Evolutionary conservation across 2,797 vertebrate species (phyloP), one percentile per base, ranked within the genome.

Genomic region (Rallus crepitans): DNA sequence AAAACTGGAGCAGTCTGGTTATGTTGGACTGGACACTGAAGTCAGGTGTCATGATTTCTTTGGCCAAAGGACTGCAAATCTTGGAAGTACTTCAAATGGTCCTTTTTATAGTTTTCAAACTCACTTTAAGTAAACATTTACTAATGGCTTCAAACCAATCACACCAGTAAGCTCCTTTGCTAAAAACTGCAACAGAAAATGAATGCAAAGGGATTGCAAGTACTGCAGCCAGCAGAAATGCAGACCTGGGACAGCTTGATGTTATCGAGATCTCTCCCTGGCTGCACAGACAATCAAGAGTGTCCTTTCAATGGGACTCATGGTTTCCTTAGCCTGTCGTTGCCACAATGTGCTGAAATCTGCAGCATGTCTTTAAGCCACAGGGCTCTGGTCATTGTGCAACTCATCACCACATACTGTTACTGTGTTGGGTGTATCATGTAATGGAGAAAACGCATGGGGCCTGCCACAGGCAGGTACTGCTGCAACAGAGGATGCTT

Each of bases 31-130:
- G n/a, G 63, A 70, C 64, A 72, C 0, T 0, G 30, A 47, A 65
- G 47, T 71, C 56, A 82, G 56, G 48, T 72, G 63, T 79, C 71
- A 53, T 23, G 23, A 89, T 84, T 93, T 93, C 78, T 90, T 94
- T 75, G 73, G 73, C 47, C 60, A 87, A 80, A 92, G 37, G 6
- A 87, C 73, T 64, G 61, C n/a, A 88, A 89, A 76, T 48, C 68
- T 82, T 95, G 80, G 92, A 87, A 93, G 64, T 33, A 53, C 57
- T 94, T 95, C 70, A 92, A 60, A 80, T 61, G 28, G 25, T 55
- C 56, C 64, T 72, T 95, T 90, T 89, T 60, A 68, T 27, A 68
- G 48, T 45, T 90, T 94, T 95, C 82, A 86, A 81, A 83, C 39
- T 87, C 53, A 53, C 33, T 79, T 87, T 16, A 66, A 33, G 63